These are phyloP conservation scores for Dallia pectoralis DNA, from an alignment of 2,797 vertebrate genomes.

Conservation along the genomic window DNA sequence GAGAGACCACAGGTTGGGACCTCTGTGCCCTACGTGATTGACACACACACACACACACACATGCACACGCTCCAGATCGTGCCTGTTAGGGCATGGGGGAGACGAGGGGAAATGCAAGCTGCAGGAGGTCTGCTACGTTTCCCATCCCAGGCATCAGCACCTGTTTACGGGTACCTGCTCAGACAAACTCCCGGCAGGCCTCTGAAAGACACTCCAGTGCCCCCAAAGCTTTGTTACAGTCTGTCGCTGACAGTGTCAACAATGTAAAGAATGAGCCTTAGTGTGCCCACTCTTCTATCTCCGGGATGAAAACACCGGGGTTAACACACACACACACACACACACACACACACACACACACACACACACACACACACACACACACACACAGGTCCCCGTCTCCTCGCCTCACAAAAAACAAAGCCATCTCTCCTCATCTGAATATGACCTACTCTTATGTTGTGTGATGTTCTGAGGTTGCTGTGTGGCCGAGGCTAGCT, in stretches of 20 bases:
- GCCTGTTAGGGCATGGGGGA: neutral
- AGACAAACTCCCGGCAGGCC: constrained; percentile 47
- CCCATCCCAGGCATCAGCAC: constrained; percentile 52
- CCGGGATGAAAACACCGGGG: constrained; percentile 55
- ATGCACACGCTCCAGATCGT: neutral
- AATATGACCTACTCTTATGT: constrained; percentile 53
- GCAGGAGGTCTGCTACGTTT: constrained; percentile 29
- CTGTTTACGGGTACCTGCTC: constrained; percentile 55
- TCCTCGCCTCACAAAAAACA: neutral
- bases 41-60: constrained; percentile 12
- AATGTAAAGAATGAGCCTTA: constrained; percentile 72
- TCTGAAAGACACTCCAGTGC: constrained; percentile 47
- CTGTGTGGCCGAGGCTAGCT: constrained; percentile 62
- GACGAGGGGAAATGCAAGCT: neutral
- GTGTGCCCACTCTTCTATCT: constrained; percentile 65
- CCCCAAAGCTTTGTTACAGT: constrained; percentile 43
- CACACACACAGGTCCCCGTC: constrained; percentile 1
- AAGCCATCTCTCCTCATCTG: constrained; percentile 21
- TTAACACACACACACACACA: neutral
- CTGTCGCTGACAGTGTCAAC: constrained; percentile 36
- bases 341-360: neutral
- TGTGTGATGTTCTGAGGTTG: constrained; percentile 54
- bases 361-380: constrained; percentile 12
- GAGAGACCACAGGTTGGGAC: too few relatives aligned
- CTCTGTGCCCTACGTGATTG: too few relatives aligned